A percentile compares a stretch with the other conserved stretches of the same genome.
phyloP scores from a whole-genome alignment of 1,140 invertebrate genomes.

The Drosophila albomicans region DNA sequence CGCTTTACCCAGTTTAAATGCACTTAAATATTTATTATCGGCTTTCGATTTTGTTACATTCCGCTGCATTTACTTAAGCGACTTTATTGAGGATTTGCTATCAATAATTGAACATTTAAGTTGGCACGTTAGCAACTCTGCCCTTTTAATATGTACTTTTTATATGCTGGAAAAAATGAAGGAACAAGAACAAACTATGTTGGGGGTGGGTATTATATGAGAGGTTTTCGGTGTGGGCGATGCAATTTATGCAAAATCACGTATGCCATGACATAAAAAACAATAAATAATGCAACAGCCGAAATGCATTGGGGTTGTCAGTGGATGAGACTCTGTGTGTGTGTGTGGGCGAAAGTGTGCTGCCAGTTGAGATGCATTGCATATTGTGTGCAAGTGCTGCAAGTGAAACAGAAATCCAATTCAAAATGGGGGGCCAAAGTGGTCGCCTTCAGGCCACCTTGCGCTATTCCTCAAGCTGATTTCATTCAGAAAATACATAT shows the following conservation, averaged over 20 bases:
- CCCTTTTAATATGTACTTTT: slow-evolving; percentile 35
- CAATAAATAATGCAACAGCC: slow-evolving; percentile 72
- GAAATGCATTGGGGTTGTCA: slow-evolving; percentile 58
- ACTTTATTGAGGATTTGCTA: slow-evolving; percentile 40
- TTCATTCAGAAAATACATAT: not conserved
- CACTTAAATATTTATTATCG: slow-evolving; percentile 54
- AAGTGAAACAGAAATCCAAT: slow-evolving; percentile 33
- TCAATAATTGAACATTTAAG: slow-evolving; percentile 35
- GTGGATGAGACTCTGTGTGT: slow-evolving; percentile 11
- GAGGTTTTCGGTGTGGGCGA: not conserved
- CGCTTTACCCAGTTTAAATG: not conserved
- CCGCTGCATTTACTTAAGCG: slow-evolving; percentile 53
- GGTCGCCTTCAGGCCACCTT: slow-evolving; percentile 2
- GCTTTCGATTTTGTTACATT: slow-evolving; percentile 31
- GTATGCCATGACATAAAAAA: slow-evolving; percentile 64
- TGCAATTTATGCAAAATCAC: slow-evolving; percentile 72
- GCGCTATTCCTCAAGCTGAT: not conserved
- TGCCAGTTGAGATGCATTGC: slow-evolving; percentile 21
- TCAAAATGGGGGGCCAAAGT: slow-evolving; percentile 24
- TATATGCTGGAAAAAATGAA: not conserved
- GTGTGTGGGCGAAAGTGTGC: not conserved
- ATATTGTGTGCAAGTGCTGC: not conserved
- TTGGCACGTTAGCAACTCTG: not conserved
- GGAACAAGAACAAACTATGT: not conserved
- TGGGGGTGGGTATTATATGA: not conserved